A percentile compares a stretch with the other conserved stretches of the same genome.
Evolutionary conservation across 2,888 invertebrate genomes (phyloP).

Genomic region (Drosophila buzzatii): DNA sequence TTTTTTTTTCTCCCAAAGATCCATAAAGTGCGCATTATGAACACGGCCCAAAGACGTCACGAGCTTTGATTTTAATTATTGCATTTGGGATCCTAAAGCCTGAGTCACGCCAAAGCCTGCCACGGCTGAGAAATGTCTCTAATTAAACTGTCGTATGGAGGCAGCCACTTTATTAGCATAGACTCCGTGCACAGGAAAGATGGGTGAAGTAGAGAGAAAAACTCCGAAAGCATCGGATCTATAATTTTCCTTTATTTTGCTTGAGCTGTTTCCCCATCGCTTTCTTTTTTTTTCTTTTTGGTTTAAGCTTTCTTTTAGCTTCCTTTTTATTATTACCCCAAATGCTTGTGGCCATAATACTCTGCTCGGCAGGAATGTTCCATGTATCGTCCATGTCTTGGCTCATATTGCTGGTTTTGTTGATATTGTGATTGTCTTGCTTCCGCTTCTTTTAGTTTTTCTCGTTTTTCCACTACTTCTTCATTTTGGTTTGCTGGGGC

Average conservation of each 20-base stretch:
- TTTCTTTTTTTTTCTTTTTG: conserved; percentile 15
- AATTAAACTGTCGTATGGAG: conserved; percentile 70
- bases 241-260: conserved; percentile 27
- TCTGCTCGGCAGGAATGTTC: conserved; percentile 65
- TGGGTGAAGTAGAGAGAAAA: background rate
- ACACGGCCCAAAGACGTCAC: conserved; percentile 17
- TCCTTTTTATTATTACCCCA: conserved; percentile 62
- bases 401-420: conserved; percentile 6
- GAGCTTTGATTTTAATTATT: conserved; percentile 65
- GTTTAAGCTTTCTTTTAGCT: conserved; percentile 42
- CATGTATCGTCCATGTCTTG: conserved; percentile 53
- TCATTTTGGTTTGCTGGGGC: conserved; percentile 47
- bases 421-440: conserved; percentile 14
- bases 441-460: conserved; percentile 31
- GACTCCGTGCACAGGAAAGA: conserved; percentile 38
- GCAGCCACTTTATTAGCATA: conserved; percentile 69
- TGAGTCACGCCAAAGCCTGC: conserved; percentile 16
- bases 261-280: conserved; percentile 14
- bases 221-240: conserved; percentile 17
- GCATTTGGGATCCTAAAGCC: conserved; percentile 40
- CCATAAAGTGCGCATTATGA: conserved; percentile 42
- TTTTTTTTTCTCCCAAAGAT: conserved; percentile 20
- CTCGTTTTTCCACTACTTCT: conserved; percentile 4
- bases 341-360: conserved; percentile 72
- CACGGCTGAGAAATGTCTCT: conserved; percentile 31